phyloP scores from a whole-genome alignment of 2,113 vertebrate genomes.

The Aramus guarauna region DNA sequence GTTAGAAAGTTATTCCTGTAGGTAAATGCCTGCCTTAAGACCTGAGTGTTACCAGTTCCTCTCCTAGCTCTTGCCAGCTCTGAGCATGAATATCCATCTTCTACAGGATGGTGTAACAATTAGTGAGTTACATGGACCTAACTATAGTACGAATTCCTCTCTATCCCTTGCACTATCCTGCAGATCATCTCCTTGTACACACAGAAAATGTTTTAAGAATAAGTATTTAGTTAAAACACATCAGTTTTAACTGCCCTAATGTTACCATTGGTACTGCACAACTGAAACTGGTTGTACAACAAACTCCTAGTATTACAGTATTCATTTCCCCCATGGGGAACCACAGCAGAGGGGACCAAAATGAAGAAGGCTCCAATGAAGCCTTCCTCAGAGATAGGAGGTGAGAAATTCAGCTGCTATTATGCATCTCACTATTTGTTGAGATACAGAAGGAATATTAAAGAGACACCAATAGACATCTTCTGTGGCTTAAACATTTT shows the following conservation, averaged over 20 bases:
- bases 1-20: neutral
- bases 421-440: neutral
- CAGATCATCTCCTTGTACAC: neutral
- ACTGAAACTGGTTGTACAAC: neutral
- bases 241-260: neutral
- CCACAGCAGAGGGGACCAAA: fast-evolving
- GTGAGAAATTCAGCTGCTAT: neutral
- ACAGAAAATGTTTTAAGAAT: neutral
- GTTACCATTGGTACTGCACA: neutral
- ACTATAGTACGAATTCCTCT: neutral
- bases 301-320: neutral
- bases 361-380: neutral
- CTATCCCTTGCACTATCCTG: neutral
- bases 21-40: neutral
- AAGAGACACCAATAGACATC: neutral
- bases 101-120: neutral
- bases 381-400: neutral
- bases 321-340: fast-evolving
- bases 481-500: neutral
- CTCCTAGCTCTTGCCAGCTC: neutral
- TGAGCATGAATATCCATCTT: neutral
- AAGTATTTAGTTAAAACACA: neutral
- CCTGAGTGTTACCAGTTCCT: neutral
- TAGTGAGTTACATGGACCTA: neutral
- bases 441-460: neutral